A percentile compares a stretch with the other conserved stretches of the same genome.
These are phyloP conservation scores for Mergus octosetaceus DNA, from an alignment of 2,797 vertebrate genomes.

Conservation along the genomic window DNA sequence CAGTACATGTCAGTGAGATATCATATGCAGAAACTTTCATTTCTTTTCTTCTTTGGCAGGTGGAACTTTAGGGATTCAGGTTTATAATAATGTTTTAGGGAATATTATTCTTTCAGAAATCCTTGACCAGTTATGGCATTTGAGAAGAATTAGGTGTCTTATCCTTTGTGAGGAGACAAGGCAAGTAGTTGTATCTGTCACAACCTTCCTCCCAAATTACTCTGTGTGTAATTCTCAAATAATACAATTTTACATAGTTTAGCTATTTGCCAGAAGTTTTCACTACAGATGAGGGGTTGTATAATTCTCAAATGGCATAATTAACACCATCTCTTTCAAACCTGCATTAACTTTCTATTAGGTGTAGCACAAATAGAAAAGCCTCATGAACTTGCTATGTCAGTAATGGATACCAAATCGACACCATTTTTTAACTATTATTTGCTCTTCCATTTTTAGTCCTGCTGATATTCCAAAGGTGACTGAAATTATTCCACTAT, in stretches of 20 bases:
- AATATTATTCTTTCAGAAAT: neutral
- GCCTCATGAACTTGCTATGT: constrained; percentile 46
- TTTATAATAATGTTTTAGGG: neutral
- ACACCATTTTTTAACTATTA: constrained; percentile 53
- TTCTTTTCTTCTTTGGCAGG: neutral
- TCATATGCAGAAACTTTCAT: neutral
- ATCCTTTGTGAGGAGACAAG: constrained; percentile 32
- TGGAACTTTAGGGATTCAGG: neutral
- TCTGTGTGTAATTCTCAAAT: constrained; percentile 60
- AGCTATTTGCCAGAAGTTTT: constrained; percentile 51
- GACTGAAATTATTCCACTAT: constrained; percentile 33
- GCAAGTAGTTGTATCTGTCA: constrained; percentile 28
- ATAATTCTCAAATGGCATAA: constrained; percentile 35
- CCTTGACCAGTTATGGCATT: neutral
- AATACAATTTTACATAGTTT: constrained; percentile 39
- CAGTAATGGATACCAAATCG: neutral
- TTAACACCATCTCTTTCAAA: constrained; percentile 55
- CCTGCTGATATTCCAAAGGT: constrained; percentile 17
- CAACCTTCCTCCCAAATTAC: constrained; percentile 52
- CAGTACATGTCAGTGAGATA: neutral
- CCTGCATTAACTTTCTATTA: constrained; percentile 32
- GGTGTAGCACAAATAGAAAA: constrained; percentile 39
- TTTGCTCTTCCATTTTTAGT: constrained; percentile 58
- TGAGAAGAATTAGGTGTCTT: constrained; percentile 17
- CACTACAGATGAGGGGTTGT: constrained; percentile 36